Evolutionary conservation across 2,797 vertebrate genomes (phyloP).

Genomic region (Staurois parvus): DNA sequence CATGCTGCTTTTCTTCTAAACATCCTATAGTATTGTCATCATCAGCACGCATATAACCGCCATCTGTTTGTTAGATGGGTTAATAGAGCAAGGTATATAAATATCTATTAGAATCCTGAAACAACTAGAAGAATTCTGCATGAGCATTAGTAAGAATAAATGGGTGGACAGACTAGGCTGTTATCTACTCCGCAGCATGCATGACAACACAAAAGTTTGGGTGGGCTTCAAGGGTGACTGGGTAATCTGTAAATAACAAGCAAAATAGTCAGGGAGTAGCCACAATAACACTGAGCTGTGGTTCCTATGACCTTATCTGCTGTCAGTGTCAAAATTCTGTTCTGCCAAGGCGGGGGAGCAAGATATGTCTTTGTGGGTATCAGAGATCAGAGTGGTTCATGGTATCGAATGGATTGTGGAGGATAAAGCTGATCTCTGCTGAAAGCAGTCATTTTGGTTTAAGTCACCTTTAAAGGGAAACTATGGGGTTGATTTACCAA

Average conservation of each 20-base stretch:
- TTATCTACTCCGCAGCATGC: slow-evolving; percentile 29
- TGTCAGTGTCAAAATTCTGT: slow-evolving; percentile 12
- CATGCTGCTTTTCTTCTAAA: too few relatives aligned
- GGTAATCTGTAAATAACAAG: slow-evolving; percentile 40
- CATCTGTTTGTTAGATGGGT: too few relatives aligned
- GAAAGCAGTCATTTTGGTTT: neutral
- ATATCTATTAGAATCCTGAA: too few relatives aligned
- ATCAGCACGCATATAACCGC: too few relatives aligned
- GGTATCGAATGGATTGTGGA: neutral
- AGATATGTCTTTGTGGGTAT: neutral
- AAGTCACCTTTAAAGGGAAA: neutral
- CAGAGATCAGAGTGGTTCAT: slow-evolving; percentile 6
- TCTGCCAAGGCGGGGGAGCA: neutral
- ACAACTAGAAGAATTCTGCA: neutral
- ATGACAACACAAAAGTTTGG: slow-evolving; percentile 38
- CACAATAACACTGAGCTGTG: slow-evolving; percentile 25
- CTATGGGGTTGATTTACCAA: too few relatives aligned
- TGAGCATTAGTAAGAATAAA: neutral
- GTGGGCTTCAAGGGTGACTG: slow-evolving; percentile 27
- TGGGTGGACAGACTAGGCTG: slow-evolving; percentile 1
- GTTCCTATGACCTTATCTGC: slow-evolving; percentile 40
- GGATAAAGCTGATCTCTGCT: neutral
- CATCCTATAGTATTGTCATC: too few relatives aligned
- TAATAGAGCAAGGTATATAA: too few relatives aligned
- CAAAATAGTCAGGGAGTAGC: slow-evolving; percentile 39